Percentiles rank a stretch among this genome's conserved stretches.
Evolutionary conservation across 1,140 invertebrate species (phyloP).

Genomic region (Drosophila persimilis): DNA sequence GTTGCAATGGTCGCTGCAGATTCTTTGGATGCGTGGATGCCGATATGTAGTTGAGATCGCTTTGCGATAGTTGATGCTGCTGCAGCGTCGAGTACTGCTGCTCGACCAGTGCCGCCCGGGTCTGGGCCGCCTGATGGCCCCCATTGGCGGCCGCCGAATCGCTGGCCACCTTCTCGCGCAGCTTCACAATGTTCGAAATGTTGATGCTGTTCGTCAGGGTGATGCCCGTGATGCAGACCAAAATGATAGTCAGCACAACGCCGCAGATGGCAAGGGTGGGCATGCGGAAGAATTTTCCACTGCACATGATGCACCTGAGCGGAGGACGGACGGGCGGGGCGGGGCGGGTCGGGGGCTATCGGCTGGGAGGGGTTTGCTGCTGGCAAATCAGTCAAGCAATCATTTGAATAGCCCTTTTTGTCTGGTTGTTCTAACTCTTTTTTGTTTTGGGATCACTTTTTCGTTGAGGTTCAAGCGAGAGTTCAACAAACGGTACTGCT

Average conservation of each 20-base stretch:
- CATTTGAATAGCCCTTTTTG: no score
- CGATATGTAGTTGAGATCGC: conserved; percentile 78
- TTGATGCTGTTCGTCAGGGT: conserved; percentile 82
- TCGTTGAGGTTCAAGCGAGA: not conserved
- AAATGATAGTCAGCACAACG: conserved; percentile 78
- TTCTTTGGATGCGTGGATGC: conserved; percentile 76
- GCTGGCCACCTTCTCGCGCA: conserved; percentile 80
- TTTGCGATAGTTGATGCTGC: conserved; percentile 75
- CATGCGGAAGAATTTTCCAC: conserved; percentile 80
- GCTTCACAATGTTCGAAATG: conserved; percentile 78
- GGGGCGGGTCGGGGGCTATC: no score
- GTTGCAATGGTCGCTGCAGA: conserved; percentile 55
- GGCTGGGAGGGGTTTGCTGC: no score
- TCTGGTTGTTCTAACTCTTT: no score
- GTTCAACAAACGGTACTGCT: conserved; percentile 13
- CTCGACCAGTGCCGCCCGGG: conserved; percentile 74
- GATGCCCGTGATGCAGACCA: conserved; percentile 82
- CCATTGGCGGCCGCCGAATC: conserved; percentile 79
- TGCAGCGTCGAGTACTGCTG: conserved; percentile 79
- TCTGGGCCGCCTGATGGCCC: conserved; percentile 73
- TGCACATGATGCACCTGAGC: conserved; percentile 69
- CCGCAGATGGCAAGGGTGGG: conserved; percentile 80
- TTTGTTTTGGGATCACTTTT: not conserved
- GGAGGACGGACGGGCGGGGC: not conserved
- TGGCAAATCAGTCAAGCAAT: no score